Evolutionary conservation across 2,888 invertebrate species (phyloP).

Genomic region (Protodeltote pygarga): DNA sequence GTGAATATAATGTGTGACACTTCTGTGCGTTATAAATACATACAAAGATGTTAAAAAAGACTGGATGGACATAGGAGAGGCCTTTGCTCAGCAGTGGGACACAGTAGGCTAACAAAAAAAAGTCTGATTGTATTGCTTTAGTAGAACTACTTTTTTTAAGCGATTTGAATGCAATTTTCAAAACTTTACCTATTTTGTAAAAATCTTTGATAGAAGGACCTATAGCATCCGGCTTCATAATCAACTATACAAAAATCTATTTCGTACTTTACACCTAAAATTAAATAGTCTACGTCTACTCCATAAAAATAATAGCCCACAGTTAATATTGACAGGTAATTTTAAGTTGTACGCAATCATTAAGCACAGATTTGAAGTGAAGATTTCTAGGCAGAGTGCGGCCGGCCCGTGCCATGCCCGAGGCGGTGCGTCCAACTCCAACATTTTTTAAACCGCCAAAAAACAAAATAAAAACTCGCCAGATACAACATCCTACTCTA

Average conservation of each 20-base stretch:
- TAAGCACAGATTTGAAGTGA: constrained; percentile 60
- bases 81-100: too few relatives aligned
- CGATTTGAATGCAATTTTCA: background rate
- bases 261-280: constrained; percentile 46
- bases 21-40: too few relatives aligned
- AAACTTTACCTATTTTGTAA: background rate
- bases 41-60: too few relatives aligned
- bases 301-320: constrained; percentile 56
- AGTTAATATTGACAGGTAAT: constrained; percentile 67
- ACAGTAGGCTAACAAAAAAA: too few relatives aligned
- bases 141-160: background rate
- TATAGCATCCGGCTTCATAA: constrained; percentile 18
- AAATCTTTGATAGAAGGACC: too few relatives aligned
- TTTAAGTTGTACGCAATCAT: constrained; percentile 63
- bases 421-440: constrained; percentile 57
- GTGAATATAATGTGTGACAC: too few relatives aligned
- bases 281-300: constrained; percentile 49
- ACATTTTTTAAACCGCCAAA: constrained; percentile 48
- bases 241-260: constrained; percentile 27
- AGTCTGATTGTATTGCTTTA: too few relatives aligned
- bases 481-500: constrained; percentile 44
- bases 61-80: too few relatives aligned
- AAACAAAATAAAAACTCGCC: constrained; percentile 30
- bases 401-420: constrained; percentile 74
- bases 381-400: constrained; percentile 68